These are phyloP conservation scores for Grammomys surdaster DNA, from an alignment of 2,113 vertebrate genomes.

Conservation along the genomic window DNA sequence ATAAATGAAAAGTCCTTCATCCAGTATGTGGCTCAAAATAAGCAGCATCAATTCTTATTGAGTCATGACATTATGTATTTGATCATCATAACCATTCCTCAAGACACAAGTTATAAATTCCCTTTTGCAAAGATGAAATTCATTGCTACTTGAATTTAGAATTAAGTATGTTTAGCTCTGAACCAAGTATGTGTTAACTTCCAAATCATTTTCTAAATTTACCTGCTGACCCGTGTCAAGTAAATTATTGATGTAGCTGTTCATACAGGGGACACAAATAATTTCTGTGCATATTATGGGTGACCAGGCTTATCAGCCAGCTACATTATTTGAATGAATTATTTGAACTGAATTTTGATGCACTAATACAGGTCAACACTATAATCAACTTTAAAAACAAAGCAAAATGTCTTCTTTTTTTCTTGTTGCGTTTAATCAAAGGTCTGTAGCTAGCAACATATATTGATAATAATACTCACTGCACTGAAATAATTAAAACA, in stretches of 20 bases:
- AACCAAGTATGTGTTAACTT: not conserved
- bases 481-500: not conserved
- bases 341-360: not conserved
- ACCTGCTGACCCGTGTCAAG: not conserved
- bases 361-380: not conserved
- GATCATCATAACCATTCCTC: not conserved
- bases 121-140: slow-evolving; percentile 1
- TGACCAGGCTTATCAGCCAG: not conserved
- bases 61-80: not conserved
- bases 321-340: not conserved
- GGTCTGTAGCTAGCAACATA: not conserved
- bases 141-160: not conserved
- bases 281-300: not conserved
- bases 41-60: not conserved
- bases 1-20: not conserved
- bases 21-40: not conserved
- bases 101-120: not conserved
- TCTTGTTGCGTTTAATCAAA: not conserved
- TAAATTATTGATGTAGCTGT: not conserved
- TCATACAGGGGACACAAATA: not conserved
- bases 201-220: not conserved
- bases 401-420: not conserved
- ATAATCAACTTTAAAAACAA: not conserved
- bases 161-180: not conserved
- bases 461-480: not conserved